These are phyloP conservation scores for Anabacerthia variegaticeps DNA, from an alignment of 2,797 vertebrate genomes.

Conservation along the genomic window DNA sequence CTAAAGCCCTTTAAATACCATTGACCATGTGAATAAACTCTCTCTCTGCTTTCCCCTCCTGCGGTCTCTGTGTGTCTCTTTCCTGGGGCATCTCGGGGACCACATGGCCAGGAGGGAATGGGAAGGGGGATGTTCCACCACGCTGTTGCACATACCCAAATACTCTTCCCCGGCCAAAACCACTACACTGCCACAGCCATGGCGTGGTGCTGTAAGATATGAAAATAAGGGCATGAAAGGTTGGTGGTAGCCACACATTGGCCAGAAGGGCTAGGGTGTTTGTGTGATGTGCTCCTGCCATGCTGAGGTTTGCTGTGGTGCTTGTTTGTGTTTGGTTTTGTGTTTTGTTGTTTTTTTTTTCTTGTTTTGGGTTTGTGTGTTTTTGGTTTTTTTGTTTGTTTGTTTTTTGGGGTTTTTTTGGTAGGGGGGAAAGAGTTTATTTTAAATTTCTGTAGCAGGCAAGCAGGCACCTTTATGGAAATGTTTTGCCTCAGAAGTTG, in stretches of 20 bases:
- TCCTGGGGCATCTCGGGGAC: no score
- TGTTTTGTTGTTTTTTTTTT: no score
- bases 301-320: no score
- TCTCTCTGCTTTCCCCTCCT: no score
- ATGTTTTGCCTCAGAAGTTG: not conserved
- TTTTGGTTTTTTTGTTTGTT: no score
- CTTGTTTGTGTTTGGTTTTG: not conserved
- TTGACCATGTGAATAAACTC: no score
- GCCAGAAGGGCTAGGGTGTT: accelerated
- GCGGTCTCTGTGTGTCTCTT: no score
- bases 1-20: no score
- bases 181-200: not conserved
- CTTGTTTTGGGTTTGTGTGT: not conserved
- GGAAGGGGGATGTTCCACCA: no score
- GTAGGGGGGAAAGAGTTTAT: not conserved
- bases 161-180: not conserved
- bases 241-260: not conserved
- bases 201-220: not conserved
- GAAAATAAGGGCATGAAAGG: not conserved
- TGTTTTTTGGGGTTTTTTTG: not conserved
- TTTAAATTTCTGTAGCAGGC: not conserved
- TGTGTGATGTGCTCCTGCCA: not conserved
- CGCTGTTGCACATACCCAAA: not conserved
- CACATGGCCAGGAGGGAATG: no score
- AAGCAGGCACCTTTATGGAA: not conserved